phyloP scores from a whole-genome alignment of 2,797 vertebrate genomes.

The Margarornis squamiger region DNA sequence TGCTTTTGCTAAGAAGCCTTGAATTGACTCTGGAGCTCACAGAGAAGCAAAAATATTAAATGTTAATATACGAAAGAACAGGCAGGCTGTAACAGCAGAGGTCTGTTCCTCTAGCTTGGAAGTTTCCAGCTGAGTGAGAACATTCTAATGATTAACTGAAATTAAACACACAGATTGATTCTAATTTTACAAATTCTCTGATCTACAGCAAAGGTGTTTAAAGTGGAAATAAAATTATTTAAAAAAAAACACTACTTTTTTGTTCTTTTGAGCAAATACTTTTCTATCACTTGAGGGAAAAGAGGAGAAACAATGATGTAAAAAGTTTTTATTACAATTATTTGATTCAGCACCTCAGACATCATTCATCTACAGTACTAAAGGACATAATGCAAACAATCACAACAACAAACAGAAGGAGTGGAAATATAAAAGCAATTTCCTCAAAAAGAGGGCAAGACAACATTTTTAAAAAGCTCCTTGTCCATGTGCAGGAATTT shows the following conservation, averaged over 20 bases:
- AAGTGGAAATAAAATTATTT: background rate
- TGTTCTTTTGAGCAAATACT: background rate
- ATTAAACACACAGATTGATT: background rate
- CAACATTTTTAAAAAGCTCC: background rate
- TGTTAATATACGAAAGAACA: constrained; percentile 29
- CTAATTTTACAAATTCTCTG: background rate
- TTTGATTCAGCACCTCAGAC: background rate
- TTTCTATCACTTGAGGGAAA: background rate
- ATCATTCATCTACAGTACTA: background rate
- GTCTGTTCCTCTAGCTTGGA: background rate
- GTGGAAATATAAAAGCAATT: background rate
- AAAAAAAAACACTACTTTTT: background rate
- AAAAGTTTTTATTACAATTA: background rate
- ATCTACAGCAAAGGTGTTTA: background rate
- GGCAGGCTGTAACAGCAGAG: background rate
- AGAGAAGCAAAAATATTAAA: constrained; percentile 36
- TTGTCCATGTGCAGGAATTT: background rate
- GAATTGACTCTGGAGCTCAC: constrained; percentile 21
- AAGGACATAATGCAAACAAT: background rate
- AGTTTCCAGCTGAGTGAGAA: background rate
- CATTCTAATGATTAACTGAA: background rate
- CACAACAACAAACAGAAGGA: background rate
- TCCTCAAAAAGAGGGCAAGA: background rate
- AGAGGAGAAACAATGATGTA: background rate
- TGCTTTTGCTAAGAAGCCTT: constrained; percentile 10